Evolutionary conservation across 2,113 vertebrate species (phyloP).

Genomic region (Gorsachius goisagi): DNA sequence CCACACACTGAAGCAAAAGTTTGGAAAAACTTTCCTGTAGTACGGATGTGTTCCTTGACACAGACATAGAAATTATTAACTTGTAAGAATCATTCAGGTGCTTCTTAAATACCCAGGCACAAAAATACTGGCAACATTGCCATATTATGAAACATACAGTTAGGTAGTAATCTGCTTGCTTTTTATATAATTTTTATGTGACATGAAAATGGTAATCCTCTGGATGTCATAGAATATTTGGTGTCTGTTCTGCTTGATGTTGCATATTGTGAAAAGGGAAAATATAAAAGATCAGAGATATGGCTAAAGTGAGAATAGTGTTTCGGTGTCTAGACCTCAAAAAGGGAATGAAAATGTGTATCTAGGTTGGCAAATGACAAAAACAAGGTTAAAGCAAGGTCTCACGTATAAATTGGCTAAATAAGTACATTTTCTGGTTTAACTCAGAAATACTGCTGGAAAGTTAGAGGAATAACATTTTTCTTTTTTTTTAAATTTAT

Average conservation of each 20-base stretch:
- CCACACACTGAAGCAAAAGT: neutral
- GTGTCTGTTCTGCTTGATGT: neutral
- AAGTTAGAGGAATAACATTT: neutral
- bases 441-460: slow-evolving; percentile 27
- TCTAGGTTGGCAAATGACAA: neutral
- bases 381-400: neutral
- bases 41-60: neutral
- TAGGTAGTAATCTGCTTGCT: slow-evolving; percentile 15
- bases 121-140: neutral
- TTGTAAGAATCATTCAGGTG: neutral
- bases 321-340: neutral
- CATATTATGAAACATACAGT: slow-evolving; percentile 7
- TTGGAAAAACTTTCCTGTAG: neutral
- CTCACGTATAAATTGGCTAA: neutral
- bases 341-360: neutral
- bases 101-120: neutral
- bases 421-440: slow-evolving; percentile 36
- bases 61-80: neutral
- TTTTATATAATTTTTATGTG: neutral
- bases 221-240: neutral
- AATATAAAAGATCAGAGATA: neutral
- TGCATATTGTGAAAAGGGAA: neutral
- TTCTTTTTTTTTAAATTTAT: neutral
- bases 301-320: neutral
- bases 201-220: neutral